Percentiles rank a stretch among this genome's conserved stretches.
Conservation (phyloP, 2,797 vertebrate species). For the Cynopterus sphinx region DNA sequence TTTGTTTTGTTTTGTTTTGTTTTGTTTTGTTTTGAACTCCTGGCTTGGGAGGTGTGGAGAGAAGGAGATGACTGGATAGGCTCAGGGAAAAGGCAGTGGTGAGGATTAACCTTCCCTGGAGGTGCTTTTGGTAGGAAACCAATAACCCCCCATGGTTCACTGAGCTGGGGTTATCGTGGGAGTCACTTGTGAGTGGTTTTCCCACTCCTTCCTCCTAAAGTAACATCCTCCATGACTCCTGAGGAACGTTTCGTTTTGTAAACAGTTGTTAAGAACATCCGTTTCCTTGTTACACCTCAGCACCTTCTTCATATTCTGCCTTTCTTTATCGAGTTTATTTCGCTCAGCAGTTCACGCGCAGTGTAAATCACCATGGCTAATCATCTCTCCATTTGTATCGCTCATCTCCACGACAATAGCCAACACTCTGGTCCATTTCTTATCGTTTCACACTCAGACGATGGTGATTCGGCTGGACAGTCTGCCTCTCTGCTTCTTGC, state of each 20-base stretch:
- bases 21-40: background rate
- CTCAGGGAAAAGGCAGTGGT: background rate
- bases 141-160: background rate
- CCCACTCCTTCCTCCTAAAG: background rate
- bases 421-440: background rate
- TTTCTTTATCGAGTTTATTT: background rate
- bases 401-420: background rate
- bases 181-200: background rate
- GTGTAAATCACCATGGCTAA: background rate
- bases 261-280: background rate
- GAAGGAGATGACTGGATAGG: background rate
- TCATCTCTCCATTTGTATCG: background rate
- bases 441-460: background rate
- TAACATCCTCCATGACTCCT: background rate
- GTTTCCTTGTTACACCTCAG: background rate
- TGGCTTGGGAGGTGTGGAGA: background rate
- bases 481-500: background rate
- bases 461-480: background rate
- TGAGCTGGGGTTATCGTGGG: background rate
- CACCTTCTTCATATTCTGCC: background rate
- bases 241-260: background rate
- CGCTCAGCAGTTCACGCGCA: background rate
- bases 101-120: background rate
- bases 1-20: no score
- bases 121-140: background rate